A percentile compares a stretch with the other conserved stretches of the same genome.
Evolutionary conservation across 2,113 vertebrate genomes (phyloP).

Genomic region (Anoura caudifer): DNA sequence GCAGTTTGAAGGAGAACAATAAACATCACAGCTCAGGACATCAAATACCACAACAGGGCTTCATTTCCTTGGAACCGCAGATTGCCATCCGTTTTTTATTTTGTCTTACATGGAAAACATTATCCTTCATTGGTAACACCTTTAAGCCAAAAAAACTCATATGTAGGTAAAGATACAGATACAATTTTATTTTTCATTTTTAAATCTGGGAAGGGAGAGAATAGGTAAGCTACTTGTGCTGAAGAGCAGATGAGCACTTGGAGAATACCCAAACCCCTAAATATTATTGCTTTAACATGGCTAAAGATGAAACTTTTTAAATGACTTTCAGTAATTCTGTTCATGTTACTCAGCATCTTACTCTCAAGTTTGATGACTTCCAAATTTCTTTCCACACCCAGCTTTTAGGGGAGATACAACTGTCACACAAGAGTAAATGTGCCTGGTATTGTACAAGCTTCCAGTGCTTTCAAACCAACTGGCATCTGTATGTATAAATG

Average conservation of each 20-base stretch:
- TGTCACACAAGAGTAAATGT: neutral
- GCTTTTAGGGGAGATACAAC: neutral
- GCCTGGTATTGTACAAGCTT: neutral
- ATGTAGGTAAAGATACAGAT: neutral
- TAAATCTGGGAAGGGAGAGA: neutral
- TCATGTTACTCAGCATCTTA: neutral
- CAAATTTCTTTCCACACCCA: neutral
- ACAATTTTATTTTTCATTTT: neutral
- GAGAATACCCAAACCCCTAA: neutral
- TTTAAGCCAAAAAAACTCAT: neutral
- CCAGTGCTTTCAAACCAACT: neutral
- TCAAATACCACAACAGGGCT: neutral
- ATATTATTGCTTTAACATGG: neutral
- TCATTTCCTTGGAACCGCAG: neutral
- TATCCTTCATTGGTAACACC: neutral
- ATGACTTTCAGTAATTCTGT: neutral
- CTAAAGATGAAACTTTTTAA: slow-evolving; percentile 17
- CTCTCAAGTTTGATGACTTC: neutral
- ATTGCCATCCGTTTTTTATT: neutral
- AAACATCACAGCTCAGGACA: slow-evolving; percentile 14
- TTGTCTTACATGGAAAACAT: neutral
- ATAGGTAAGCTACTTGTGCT: neutral
- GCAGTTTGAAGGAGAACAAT: neutral
- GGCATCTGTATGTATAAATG: neutral
- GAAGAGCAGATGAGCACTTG: neutral